These are phyloP conservation scores for Macrotus californicus DNA, from an alignment of 2,113 vertebrate genomes.

Conservation along the genomic window DNA sequence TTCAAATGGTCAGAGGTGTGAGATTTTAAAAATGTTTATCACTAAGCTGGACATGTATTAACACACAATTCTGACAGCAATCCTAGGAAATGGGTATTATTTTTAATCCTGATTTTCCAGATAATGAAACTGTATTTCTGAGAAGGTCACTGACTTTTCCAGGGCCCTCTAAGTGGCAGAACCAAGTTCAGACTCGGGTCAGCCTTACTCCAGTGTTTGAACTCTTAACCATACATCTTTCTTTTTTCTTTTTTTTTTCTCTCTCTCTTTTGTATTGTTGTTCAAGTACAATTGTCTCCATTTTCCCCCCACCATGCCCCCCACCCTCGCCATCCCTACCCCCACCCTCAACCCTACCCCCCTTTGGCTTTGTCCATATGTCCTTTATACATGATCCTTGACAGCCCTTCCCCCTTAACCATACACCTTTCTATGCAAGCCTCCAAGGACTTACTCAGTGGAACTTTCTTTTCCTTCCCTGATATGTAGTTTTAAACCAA, in stretches of 20 bases:
- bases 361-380: no score
- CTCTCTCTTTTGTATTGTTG: no score
- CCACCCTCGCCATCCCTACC: no score
- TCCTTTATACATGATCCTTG: no score
- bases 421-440: background rate
- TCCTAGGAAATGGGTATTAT: background rate
- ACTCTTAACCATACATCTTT: background rate
- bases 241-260: no score
- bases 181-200: background rate
- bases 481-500: background rate
- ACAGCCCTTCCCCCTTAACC: background rate
- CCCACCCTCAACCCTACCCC: no score
- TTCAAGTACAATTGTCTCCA: no score
- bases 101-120: background rate
- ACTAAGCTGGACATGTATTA: background rate
- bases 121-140: background rate
- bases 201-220: background rate
- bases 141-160: background rate
- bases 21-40: background rate
- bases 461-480: background rate
- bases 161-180: background rate
- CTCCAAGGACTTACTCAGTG: background rate
- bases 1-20: background rate
- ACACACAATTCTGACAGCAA: background rate
- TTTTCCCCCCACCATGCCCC: no score